Evolutionary conservation across 2,113 vertebrate species (phyloP), one percentile per base, ranked within the genome.

Genomic region (Potamarius usumacintae): DNA sequence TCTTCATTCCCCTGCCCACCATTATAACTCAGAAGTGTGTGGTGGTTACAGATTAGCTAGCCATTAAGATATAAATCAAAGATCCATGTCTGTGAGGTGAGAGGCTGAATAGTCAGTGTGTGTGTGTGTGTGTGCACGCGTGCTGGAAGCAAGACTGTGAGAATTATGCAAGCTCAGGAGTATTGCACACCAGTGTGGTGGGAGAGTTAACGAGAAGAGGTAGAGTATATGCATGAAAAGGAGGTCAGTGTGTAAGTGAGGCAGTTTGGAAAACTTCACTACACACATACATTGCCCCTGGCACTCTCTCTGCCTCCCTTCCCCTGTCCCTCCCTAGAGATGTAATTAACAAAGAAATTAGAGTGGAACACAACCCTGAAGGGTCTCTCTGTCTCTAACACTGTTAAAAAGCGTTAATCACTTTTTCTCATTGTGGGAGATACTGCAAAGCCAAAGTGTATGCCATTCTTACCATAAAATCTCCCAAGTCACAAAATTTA

Each of bases 291-390:
- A 89, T n/a, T 83, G 82, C 90, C 88, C 76, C 62, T 74, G 58
- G 89, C 83, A 12, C 81, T 67, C 72, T 34, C 81, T 18, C 22
- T n/a, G 42, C 93, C 93, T 90, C 92, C 88, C 84, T 90, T 88
- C 91, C 87, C 89, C 88, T 91, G 80, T 92, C 86, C 80, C 57
- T 95, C 94, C 93, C 93, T 77, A 89, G 93, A 94, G 94, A 95
- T 89, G 94, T 93, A 96, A 96, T 95, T 95, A 96, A 95, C 94
- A 94, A 95, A 95, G 93, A 95, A 94, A 95, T 94, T 91, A 95
- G 93, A 93, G 94, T 86, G 85, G 91, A 95, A 94, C 93, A 91
- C 92, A 93, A 91, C 84, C 89, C 91, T 92, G 87, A 82, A 60
- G 93, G 94, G 92, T 89, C 82, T 67, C 88, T 89, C 88, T 92